These are phyloP conservation scores for Battus philenor DNA, from an alignment of 1,140 invertebrate genomes.

Conservation along the genomic window DNA sequence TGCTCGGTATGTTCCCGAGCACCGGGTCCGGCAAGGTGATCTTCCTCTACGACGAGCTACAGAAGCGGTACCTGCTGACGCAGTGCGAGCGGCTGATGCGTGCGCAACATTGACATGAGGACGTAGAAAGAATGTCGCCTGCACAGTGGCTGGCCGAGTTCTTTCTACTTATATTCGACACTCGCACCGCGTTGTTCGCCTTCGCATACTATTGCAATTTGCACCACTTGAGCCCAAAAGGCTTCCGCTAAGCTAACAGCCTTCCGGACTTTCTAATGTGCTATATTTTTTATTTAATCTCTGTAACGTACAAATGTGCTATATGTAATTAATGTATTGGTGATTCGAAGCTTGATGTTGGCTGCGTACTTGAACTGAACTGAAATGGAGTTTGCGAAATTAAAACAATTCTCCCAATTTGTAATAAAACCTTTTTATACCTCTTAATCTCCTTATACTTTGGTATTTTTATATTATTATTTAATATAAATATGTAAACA, in stretches of 20 bases:
- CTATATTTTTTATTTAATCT: conserved; percentile 7
- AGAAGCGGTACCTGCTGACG: conserved; percentile 55
- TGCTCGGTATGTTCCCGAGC: conserved; percentile 62
- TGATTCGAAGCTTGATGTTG: too few relatives aligned
- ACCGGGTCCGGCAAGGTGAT: conserved; percentile 63
- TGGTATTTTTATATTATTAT: too few relatives aligned
- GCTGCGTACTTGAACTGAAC: too few relatives aligned
- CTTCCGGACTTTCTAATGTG: neutral
- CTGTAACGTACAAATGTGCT: conserved; percentile 9
- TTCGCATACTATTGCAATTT: conserved; percentile 66
- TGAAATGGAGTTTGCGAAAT: too few relatives aligned
- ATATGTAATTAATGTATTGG: neutral
- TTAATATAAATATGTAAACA: too few relatives aligned
- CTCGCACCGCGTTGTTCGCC: conserved; percentile 49
- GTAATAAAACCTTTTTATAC: neutral
- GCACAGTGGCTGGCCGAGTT: conserved; percentile 38
- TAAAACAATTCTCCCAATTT: too few relatives aligned
- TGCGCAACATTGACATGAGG: conserved; percentile 62
- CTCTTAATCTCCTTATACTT: conserved; percentile 1
- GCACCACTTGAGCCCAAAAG: conserved; percentile 55
- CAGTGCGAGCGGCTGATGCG: conserved; percentile 61
- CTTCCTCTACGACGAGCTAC: conserved; percentile 62
- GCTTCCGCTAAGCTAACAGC: conserved; percentile 31
- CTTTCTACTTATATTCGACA: conserved; percentile 65
- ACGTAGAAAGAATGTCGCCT: conserved; percentile 53